Percentiles rank a stretch among this genome's conserved stretches.
Evolutionary conservation across 2,113 vertebrate genomes (phyloP).

Genomic region (Cochlearius cochlearius): DNA sequence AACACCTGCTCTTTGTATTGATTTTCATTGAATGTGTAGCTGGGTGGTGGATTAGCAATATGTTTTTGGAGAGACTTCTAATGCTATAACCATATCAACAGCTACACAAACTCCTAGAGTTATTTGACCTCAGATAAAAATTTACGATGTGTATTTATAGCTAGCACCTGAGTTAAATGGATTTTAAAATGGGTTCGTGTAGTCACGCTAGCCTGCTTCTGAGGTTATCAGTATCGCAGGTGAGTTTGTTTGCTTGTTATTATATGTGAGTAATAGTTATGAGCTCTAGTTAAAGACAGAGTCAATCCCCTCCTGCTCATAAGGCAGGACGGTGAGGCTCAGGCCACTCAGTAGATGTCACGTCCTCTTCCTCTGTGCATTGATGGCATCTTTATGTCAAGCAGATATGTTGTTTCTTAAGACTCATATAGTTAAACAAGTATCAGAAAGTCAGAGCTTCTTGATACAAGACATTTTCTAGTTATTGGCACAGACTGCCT

Average conservation of each 20-base stretch:
- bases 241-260: background rate
- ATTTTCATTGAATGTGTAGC: background rate
- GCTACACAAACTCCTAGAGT: background rate
- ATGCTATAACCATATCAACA: background rate
- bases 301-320: background rate
- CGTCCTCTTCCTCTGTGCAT: background rate
- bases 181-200: background rate
- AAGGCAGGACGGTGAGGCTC: background rate
- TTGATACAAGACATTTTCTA: background rate
- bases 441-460: background rate
- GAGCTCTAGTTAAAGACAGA: background rate
- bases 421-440: background rate
- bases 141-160: background rate
- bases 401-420: background rate
- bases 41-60: background rate
- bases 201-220: background rate
- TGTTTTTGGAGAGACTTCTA: background rate
- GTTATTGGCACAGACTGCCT: background rate
- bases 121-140: conserved; percentile 13
- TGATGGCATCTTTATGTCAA: background rate
- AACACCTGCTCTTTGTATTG: background rate
- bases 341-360: background rate
- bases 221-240: background rate
- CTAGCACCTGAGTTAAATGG: background rate
- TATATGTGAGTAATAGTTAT: background rate